These are phyloP conservation scores for Ictidomys tridecemlineatus DNA, from an alignment of 2,113 vertebrate genomes.

Conservation along the genomic window DNA sequence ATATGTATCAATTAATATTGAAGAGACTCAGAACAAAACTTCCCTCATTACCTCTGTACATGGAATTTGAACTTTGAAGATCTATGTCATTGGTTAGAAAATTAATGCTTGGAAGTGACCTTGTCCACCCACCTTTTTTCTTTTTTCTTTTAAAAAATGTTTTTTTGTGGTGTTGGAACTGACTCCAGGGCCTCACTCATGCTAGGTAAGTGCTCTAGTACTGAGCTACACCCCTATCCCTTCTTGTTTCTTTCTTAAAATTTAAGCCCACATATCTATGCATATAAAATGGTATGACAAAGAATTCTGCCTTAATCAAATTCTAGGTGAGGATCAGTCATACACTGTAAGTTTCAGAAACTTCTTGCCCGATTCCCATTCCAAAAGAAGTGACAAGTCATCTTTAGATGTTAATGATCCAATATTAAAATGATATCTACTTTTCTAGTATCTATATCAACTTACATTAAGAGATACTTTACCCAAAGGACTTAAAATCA, in stretches of 20 bases:
- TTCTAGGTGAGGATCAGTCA: neutral
- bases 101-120: neutral
- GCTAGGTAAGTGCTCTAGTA: neutral
- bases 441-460: neutral
- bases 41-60: neutral
- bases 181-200: neutral
- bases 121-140: neutral
- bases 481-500: too few relatives aligned
- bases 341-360: neutral
- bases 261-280: neutral
- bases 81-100: neutral
- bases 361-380: neutral
- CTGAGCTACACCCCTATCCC: neutral
- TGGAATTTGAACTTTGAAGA: neutral
- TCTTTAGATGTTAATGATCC: conserved; percentile 33
- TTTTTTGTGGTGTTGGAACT: neutral
- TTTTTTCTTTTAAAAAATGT: neutral
- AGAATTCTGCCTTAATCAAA: conserved; percentile 21
- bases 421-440: conserved; percentile 28
- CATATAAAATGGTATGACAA: neutral
- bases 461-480: neutral
- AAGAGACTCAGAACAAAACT: neutral
- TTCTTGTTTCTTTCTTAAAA: neutral
- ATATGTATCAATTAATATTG: neutral
- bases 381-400: neutral